Conservation (phyloP, 92 coral and sea anemone species). For the Meandrina meandrites region DNA sequence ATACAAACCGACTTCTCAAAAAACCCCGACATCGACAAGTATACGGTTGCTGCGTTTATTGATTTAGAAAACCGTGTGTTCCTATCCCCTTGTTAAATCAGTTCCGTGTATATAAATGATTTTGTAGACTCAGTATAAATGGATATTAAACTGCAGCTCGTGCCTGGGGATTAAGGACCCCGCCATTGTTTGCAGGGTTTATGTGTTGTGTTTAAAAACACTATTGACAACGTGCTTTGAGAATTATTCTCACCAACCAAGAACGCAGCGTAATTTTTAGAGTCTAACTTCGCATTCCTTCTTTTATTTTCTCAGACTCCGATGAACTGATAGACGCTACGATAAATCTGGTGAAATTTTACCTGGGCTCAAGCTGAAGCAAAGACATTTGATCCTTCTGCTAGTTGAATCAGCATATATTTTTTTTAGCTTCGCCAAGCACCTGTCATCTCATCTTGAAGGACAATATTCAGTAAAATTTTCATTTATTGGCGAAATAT, state of each 20-base stretch:
- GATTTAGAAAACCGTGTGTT: background rate
- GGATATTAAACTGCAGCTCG: background rate
- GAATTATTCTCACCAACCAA: background rate
- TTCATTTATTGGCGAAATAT: background rate
- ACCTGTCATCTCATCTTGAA: slow-evolving; percentile 24
- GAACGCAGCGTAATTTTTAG: background rate
- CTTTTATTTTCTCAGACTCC: background rate
- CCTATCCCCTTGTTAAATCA: background rate
- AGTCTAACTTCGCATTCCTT: background rate
- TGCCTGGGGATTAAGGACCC: background rate
- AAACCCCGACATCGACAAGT: background rate
- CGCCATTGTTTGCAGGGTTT: background rate
- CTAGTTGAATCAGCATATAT: background rate
- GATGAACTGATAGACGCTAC: background rate
- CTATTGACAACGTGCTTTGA: background rate
- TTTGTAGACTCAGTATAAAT: background rate
- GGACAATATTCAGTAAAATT: background rate
- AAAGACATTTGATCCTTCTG: slow-evolving; percentile 10
- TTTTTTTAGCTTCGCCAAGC: background rate
- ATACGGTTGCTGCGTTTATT: background rate
- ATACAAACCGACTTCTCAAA: background rate
- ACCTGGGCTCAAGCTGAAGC: background rate
- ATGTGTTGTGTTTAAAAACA: background rate
- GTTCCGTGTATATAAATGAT: background rate
- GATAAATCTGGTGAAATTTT: background rate